Base-by-base conservation (phyloP, 2,888 invertebrate genomes). In the Diarsia mendica region DNA sequence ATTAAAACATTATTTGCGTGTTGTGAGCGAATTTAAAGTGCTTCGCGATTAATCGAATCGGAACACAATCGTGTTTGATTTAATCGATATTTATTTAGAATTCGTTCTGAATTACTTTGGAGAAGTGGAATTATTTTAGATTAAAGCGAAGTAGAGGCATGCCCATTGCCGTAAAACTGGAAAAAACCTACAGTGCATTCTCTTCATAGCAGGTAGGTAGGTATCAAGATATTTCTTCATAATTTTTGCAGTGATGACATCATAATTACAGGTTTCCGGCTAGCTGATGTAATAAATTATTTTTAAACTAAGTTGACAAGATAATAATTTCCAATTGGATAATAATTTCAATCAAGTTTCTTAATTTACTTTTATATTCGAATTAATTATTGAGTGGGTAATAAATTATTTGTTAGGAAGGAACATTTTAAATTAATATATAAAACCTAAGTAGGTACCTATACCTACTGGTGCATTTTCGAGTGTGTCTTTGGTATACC, bases 1-100 rank as follows among this genome's bases (percentile, higher is more conserved):
- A 95, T 95, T 94, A 94, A 94, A 94, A 94, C 94, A 94, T 94
- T 94, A 93, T 91, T 94, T 91, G 93, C 92, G 90, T 93, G 92
- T 91, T 92, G 89, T 91, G 91, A 92, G 91, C 91, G 91, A 93
- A 91, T 94, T 92, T 92, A 91, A 92, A 93, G 93, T 93, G 92
- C 92, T 93, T 91, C 87, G 88, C 92, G 93, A 93, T 93, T 93
- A 93, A 93, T 92, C 90, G 87, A 81, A 81, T 91, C 88, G 83
- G 68, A 81, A 86, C 78, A 83, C 83, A 81, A 88, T 85, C 79
- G 70, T 77, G 79, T 85, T 87, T 83, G 80, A 83, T 86, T 83
- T 78, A 83, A 88, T 88, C 80, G 83, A 86, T 79, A 83, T 85
- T 86, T 86, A 81, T 87, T 84, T 78, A 66, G 61, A 82, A 77